phyloP scores from a whole-genome alignment of 2,113 vertebrate species.

The Oryzias celebensis region DNA sequence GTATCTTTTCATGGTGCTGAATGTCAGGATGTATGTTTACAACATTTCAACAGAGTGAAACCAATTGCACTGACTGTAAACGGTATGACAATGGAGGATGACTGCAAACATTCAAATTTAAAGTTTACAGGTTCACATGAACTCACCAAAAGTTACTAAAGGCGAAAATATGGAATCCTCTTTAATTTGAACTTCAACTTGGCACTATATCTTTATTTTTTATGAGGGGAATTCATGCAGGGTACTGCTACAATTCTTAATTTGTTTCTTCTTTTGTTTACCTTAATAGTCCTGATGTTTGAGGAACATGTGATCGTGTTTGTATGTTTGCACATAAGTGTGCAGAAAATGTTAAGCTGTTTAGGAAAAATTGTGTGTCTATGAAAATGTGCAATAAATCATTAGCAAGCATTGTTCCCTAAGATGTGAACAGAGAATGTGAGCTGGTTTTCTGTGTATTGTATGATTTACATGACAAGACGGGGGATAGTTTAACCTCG shows the following conservation, averaged over 20 bases:
- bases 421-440: slow-evolving; percentile 64
- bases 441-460: slow-evolving; percentile 40
- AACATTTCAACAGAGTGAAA: slow-evolving; percentile 41
- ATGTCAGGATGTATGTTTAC: slow-evolving; percentile 72
- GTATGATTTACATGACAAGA: slow-evolving; percentile 1
- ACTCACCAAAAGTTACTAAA: slow-evolving; percentile 49
- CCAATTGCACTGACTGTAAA: slow-evolving; percentile 39
- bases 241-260: slow-evolving; percentile 26
- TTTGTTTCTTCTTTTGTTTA: slow-evolving; percentile 3
- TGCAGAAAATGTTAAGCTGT: slow-evolving; percentile 13
- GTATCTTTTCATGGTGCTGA: slow-evolving; percentile 67
- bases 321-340: slow-evolving; percentile 24
- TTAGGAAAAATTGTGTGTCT: slow-evolving; percentile 8
- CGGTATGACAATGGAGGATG: slow-evolving; percentile 14
- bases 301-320: slow-evolving; percentile 18
- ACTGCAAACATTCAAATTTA: slow-evolving; percentile 56
- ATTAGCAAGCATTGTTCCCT: slow-evolving; percentile 62
- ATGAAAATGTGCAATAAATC: slow-evolving; percentile 63
- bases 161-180: slow-evolving; percentile 8
- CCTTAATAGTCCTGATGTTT: not conserved
- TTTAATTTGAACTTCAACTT: slow-evolving; percentile 24
- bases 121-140: slow-evolving; percentile 64
- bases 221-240: slow-evolving; percentile 16
- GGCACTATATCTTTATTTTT: slow-evolving; percentile 32
- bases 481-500: slow-evolving; percentile 7